Percentiles rank a stretch among this genome's conserved stretches.
phyloP scores from a whole-genome alignment of 2,113 vertebrate genomes.

The Marmota monax region DNA sequence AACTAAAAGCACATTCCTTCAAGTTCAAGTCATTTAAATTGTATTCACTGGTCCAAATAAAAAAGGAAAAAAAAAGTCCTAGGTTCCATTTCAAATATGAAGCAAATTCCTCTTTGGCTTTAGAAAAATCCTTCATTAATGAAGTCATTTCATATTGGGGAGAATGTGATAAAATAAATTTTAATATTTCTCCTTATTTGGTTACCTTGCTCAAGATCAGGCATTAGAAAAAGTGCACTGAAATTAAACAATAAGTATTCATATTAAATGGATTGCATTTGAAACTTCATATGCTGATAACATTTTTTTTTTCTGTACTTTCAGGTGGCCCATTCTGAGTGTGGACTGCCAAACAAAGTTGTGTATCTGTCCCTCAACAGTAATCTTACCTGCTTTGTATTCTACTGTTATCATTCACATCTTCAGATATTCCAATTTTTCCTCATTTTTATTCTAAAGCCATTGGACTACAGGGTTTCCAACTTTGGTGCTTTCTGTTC shows the following conservation, averaged over 20 bases:
- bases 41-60: not conserved
- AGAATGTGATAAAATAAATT: not conserved
- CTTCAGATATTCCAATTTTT: not conserved
- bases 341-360: not conserved
- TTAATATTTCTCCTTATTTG: not conserved
- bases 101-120: slow-evolving; percentile 44
- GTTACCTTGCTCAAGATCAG: not conserved
- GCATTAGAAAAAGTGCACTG: not conserved
- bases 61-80: not conserved
- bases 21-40: not conserved
- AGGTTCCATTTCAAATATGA: not conserved
- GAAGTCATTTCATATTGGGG: not conserved
- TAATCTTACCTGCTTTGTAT: not conserved
- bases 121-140: slow-evolving; percentile 8
- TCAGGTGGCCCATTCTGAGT: not conserved
- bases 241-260: not conserved
- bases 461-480: not conserved
- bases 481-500: not conserved
- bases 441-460: not conserved
- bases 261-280: not conserved
- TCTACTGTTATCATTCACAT: not conserved
- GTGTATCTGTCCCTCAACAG: not conserved
- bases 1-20: not conserved
- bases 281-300: not conserved
- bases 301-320: not conserved